phyloP scores from a whole-genome alignment of 2,797 vertebrate genomes.

The Acrossocheilus wenchowensis region DNA sequence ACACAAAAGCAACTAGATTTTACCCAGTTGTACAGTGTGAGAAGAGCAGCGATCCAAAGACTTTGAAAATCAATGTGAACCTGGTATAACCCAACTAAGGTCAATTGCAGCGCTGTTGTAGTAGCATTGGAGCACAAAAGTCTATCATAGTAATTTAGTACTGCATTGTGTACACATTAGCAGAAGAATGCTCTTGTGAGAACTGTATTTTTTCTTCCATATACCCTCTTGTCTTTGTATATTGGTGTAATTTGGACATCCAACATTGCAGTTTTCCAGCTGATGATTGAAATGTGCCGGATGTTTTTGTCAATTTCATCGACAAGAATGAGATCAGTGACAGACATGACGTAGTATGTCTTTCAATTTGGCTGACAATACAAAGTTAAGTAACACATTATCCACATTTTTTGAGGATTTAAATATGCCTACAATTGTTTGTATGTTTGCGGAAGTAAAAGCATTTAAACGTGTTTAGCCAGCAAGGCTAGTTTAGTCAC shows the following conservation, averaged over 20 bases:
- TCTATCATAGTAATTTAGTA: neutral
- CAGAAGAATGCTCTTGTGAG: neutral
- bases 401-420: neutral
- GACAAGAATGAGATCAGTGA: neutral
- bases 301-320: constrained; percentile 20
- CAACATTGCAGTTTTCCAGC: neutral
- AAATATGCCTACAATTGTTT: neutral
- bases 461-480: constrained; percentile 13
- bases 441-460: neutral
- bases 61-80: neutral
- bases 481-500: constrained; percentile 11
- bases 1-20: neutral
- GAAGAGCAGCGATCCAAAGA: neutral
- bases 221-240: neutral
- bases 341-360: neutral
- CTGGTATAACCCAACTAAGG: neutral
- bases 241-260: neutral
- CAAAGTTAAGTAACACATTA: neutral
- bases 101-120: neutral
- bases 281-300: neutral
- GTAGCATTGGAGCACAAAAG: neutral
- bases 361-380: neutral
- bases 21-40: neutral
- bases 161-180: neutral
- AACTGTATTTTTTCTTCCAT: neutral